Percentiles rank a stretch among this genome's conserved stretches.
Conservation (phyloP, 1,140 invertebrate genomes). For the Argopecten irradians region DNA sequence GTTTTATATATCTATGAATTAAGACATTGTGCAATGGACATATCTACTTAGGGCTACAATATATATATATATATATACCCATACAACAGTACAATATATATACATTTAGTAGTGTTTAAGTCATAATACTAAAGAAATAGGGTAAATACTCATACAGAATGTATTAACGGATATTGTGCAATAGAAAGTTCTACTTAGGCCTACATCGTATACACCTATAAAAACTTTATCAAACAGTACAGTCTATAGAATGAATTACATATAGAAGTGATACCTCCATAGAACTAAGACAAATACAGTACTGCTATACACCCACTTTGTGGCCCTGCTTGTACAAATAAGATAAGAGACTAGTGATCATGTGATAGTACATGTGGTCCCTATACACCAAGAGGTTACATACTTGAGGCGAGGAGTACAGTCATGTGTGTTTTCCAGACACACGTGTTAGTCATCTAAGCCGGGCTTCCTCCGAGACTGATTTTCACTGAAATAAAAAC, state of each 20-base stretch:
- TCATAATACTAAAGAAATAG: background rate
- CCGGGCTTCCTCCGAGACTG: background rate
- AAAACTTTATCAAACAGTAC: background rate
- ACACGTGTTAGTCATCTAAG: background rate
- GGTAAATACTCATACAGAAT: no score
- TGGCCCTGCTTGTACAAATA: constrained; percentile 15
- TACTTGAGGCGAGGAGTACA: background rate
- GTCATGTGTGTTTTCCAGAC: constrained; percentile 6
- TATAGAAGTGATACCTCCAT: background rate
- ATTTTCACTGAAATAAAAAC: background rate
- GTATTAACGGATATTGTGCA: no score
- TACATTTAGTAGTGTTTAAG: background rate
- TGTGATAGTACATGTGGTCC: background rate
- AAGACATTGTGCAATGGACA: background rate
- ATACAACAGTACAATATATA: background rate
- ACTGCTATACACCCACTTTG: background rate
- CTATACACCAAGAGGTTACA: background rate
- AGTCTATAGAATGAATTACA: background rate
- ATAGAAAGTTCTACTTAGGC: background rate
- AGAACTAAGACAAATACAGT: background rate
- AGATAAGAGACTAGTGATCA: background rate
- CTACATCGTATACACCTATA: background rate
- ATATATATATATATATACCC: background rate
- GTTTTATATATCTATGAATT: background rate
- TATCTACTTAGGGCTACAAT: background rate